Evolutionary conservation across 2,113 vertebrate genomes (phyloP).

Genomic region (Equus quagga): DNA sequence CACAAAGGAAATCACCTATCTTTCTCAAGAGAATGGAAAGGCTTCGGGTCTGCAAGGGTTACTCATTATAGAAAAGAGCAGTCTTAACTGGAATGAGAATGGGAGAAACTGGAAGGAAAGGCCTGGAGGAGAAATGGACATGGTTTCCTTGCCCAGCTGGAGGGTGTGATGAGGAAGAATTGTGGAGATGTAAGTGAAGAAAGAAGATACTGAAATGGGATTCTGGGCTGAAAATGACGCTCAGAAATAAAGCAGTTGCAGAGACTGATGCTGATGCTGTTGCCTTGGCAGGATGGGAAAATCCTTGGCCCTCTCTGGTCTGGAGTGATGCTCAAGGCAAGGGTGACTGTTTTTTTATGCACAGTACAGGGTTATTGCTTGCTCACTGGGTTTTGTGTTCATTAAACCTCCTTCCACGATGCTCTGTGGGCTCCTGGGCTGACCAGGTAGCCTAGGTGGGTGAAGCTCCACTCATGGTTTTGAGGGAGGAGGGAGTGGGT

Average conservation of each 20-base stretch:
- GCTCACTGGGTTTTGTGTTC: background rate
- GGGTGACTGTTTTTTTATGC: background rate
- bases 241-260: background rate
- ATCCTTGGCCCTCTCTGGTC: background rate
- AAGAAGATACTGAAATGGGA: background rate
- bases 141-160: background rate
- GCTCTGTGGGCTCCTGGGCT: background rate
- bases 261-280: background rate
- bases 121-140: background rate
- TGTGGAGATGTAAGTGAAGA: background rate
- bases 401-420: background rate
- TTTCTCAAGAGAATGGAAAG: conserved; percentile 24
- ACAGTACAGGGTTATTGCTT: background rate
- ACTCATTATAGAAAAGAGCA: background rate
- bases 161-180: background rate
- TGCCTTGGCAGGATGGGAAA: too few relatives aligned
- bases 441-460: background rate
- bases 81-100: background rate
- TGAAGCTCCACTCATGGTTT: background rate
- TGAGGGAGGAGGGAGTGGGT: background rate
- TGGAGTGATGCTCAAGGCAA: background rate
- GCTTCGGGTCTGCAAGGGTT: background rate
- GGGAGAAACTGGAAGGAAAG: background rate
- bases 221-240: background rate
- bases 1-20: conserved; percentile 1